phyloP scores from a whole-genome alignment of 2,797 vertebrate genomes.

The Heteromormyrus szaboi region DNA sequence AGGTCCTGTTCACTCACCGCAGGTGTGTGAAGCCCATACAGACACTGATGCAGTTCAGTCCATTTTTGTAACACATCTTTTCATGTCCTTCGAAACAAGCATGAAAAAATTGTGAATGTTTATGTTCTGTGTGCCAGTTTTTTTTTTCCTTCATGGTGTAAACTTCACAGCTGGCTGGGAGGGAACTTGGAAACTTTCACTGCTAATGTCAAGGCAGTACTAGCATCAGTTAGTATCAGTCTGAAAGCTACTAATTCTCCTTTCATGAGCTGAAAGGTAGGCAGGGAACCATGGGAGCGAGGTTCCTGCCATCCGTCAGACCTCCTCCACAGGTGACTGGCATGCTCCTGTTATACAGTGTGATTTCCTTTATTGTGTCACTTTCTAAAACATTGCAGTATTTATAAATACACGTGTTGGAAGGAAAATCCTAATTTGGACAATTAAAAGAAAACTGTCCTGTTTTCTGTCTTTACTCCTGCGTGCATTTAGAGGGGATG shows the following conservation, averaged over 20 bases:
- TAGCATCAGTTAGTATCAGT: slow-evolving; percentile 47
- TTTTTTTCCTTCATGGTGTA: slow-evolving; percentile 56
- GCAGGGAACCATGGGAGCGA: neutral
- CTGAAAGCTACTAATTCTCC: slow-evolving; percentile 40
- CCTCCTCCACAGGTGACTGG: neutral
- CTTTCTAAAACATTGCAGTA: neutral
- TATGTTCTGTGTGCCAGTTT: slow-evolving; percentile 62
- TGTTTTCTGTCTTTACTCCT: slow-evolving; percentile 47
- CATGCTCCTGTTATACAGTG: neutral
- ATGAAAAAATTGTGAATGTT: slow-evolving; percentile 64
- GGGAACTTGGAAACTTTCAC: slow-evolving; percentile 16
- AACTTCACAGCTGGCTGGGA: slow-evolving; percentile 40
- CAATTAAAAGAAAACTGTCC: slow-evolving; percentile 37
- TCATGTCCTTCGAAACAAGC: slow-evolving; percentile 52
- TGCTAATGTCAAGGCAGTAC: slow-evolving; percentile 30
- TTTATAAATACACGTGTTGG: slow-evolving; percentile 51
- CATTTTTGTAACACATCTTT: slow-evolving; percentile 47
- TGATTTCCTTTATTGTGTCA: neutral
- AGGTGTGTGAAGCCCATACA: slow-evolving; percentile 31
- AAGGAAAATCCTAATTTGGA: slow-evolving; percentile 54
- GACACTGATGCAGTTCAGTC: slow-evolving; percentile 28
- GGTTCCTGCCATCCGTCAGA: neutral
- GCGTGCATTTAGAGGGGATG: slow-evolving; percentile 50
- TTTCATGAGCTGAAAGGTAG: slow-evolving; percentile 39
- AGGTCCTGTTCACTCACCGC: slow-evolving; percentile 33